Evolutionary conservation across 2,113 vertebrate genomes (phyloP).

Genomic region (Larimichthys crocea): DNA sequence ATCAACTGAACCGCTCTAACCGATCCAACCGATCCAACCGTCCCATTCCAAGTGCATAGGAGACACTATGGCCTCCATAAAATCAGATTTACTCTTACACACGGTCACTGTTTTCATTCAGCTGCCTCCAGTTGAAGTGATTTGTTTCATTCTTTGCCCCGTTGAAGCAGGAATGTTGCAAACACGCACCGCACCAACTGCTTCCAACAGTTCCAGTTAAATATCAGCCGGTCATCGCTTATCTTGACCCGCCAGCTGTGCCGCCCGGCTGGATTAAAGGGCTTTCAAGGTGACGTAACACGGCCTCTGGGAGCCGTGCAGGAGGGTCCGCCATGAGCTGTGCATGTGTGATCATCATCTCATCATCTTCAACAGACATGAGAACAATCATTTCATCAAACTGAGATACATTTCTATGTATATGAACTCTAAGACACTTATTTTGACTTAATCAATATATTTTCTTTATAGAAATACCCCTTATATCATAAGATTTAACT

Average conservation of each 20-base stretch:
- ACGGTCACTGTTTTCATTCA: neutral
- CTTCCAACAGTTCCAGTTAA: conserved; percentile 18
- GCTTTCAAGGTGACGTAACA: conserved; percentile 52
- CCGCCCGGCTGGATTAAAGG: conserved; percentile 47
- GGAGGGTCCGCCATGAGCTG: neutral
- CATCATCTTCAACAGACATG: neutral
- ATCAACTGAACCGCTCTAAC: no score
- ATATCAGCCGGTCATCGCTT: conserved; percentile 36
- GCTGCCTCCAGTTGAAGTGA: neutral
- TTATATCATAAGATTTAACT: neutral
- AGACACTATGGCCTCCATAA: no score
- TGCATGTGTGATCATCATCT: neutral
- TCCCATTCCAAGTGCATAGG: no score
- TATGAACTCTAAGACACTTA: neutral
- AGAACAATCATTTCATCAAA: neutral
- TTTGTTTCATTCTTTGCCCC: neutral
- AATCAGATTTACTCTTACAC: no score
- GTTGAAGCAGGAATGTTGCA: neutral
- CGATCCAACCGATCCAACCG: no score
- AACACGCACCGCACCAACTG: neutral
- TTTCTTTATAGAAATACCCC: neutral
- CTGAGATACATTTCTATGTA: neutral
- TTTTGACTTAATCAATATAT: neutral
- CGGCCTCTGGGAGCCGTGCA: conserved; percentile 10
- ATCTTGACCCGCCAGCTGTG: conserved; percentile 55